Evolutionary conservation across 2,797 vertebrate species (phyloP).

Genomic region (Anguilla anguilla): DNA sequence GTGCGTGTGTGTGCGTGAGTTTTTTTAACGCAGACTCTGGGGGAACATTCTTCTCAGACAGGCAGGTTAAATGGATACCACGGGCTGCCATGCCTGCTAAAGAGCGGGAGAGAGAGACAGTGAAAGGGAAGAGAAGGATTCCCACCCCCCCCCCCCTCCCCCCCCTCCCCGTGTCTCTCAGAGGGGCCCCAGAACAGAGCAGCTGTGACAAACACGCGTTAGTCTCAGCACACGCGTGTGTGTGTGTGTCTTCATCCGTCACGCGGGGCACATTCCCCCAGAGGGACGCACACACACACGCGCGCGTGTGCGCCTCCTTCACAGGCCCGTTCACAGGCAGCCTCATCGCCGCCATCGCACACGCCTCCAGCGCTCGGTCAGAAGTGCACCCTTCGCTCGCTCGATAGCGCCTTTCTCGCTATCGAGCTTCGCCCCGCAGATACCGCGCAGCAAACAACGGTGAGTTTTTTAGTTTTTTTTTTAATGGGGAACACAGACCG

Average conservation of each 20-base stretch:
- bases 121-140: not conserved
- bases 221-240: not conserved
- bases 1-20: too few species aligned
- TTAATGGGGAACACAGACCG: not conserved
- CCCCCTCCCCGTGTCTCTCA: not conserved
- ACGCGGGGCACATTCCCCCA: not conserved
- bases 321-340: not conserved
- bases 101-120: not conserved
- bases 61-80: conserved; percentile 24
- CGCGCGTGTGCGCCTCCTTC: not conserved
- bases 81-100: conserved; percentile 1
- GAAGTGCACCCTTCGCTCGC: not conserved
- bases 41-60: not conserved
- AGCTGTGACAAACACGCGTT: not conserved
- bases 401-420: not conserved
- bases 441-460: not conserved
- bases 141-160: not conserved
- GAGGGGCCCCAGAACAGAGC: not conserved
- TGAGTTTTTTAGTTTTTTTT: not conserved
- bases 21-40: conserved; percentile 16
- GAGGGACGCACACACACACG: not conserved
- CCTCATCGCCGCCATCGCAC: not conserved
- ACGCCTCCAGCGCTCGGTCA: not conserved
- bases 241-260: conserved; percentile 5
- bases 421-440: not conserved